A percentile compares a stretch with the other conserved stretches of the same genome.
Conservation (phyloP, 1,140 invertebrate genomes). For the Pogonomyrmex californicus region DNA sequence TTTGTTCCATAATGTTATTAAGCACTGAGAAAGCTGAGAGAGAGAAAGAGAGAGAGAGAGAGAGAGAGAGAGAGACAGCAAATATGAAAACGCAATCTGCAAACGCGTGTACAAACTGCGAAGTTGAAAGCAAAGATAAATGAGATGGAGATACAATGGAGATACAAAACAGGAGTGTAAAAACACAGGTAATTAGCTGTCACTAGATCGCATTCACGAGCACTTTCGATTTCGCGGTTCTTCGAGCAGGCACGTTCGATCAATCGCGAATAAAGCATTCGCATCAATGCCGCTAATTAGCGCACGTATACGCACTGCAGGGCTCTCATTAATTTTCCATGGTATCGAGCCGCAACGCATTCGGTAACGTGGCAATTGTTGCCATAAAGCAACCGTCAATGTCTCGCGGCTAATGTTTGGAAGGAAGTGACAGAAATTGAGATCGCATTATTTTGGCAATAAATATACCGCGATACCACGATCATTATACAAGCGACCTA, state of each 20-base stretch:
- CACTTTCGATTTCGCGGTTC: conserved; percentile 41
- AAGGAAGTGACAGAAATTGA: neutral
- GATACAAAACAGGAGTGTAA: neutral
- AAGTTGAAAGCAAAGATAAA: neutral
- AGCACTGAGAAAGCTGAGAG: neutral
- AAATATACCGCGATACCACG: neutral
- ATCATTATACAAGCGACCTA: neutral
- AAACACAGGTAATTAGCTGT: conserved; percentile 22
- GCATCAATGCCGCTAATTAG: conserved; percentile 50
- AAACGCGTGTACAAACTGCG: neutral
- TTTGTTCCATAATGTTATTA: neutral
- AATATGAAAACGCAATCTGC: too few relatives aligned
- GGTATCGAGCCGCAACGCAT: neutral
- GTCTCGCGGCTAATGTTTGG: neutral
- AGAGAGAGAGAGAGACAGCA: too few relatives aligned
- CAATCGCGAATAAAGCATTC: conserved; percentile 5
- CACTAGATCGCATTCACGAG: neutral
- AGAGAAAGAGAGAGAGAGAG: neutral
- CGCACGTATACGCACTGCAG: neutral
- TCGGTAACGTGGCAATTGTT: conserved; percentile 3
- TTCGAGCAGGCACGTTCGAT: neutral
- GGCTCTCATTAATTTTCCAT: conserved; percentile 50
- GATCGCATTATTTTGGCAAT: neutral
- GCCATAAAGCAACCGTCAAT: conserved; percentile 13
- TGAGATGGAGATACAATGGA: neutral